A percentile compares a stretch with the other conserved stretches of the same genome.
These are phyloP conservation scores for Euspilapteryx auroguttella DNA, from an alignment of 2,888 invertebrate species.

Conservation along the genomic window DNA sequence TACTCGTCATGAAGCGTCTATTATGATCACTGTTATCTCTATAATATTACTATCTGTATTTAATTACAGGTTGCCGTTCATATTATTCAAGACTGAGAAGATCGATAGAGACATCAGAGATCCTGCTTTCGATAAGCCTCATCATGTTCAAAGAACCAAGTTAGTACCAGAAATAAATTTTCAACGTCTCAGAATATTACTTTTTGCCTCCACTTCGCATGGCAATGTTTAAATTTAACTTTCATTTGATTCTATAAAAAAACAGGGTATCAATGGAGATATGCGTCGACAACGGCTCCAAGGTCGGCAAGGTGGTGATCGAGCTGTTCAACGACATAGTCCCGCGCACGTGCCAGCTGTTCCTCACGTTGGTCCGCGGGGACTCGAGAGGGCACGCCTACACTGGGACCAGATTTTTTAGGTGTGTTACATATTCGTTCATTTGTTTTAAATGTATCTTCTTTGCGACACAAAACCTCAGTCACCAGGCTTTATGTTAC, in stretches of 20 bases:
- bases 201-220: too few species aligned
- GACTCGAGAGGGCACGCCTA: slow-evolving; percentile 32
- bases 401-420: slow-evolving; percentile 34
- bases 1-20: too few species aligned
- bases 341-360: slow-evolving; percentile 37
- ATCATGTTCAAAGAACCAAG: slow-evolving; percentile 21
- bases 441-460: too few species aligned
- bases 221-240: too few species aligned
- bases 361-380: slow-evolving; percentile 30
- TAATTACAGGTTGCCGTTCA: slow-evolving; percentile 37
- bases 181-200: too few species aligned
- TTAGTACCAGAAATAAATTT: slow-evolving; percentile 11
- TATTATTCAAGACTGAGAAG: slow-evolving; percentile 41
- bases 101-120: slow-evolving; percentile 38
- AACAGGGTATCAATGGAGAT: slow-evolving; percentile 38
- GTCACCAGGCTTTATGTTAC: too few species aligned
- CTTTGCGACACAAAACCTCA: too few species aligned
- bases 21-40: background rate
- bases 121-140: slow-evolving; percentile 35
- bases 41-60: background rate
- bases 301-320: slow-evolving; percentile 33
- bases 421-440: too few species aligned
- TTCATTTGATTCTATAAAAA: too few species aligned
- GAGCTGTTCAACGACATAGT: slow-evolving; percentile 38
- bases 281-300: slow-evolving; percentile 37